Evolutionary conservation across 2,113 vertebrate species (phyloP).

Genomic region (Hippocampus barbouri): DNA sequence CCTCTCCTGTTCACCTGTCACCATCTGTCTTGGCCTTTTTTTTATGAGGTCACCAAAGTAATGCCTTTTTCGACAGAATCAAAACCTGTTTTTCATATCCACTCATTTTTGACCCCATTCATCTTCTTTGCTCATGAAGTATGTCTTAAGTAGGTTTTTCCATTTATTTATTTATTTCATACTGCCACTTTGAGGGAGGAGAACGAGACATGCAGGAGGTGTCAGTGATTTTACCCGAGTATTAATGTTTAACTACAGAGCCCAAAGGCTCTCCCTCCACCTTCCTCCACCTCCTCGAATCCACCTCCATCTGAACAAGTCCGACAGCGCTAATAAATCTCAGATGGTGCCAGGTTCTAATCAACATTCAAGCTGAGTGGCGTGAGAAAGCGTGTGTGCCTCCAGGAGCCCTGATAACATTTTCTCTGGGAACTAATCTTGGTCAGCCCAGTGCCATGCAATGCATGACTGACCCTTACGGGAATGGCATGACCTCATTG

Average conservation of each 20-base stretch:
- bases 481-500: constrained; percentile 47
- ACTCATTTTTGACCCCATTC: constrained; percentile 55
- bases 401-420: constrained; percentile 48
- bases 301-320: constrained; percentile 34
- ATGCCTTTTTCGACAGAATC: constrained; percentile 48
- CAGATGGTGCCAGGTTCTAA: constrained; percentile 47
- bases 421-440: constrained; percentile 34
- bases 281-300: constrained; percentile 8
- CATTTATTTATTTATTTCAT: constrained; percentile 61
- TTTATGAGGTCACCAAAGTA: constrained; percentile 15
- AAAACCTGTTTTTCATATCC: constrained; percentile 58
- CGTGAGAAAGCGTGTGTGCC: constrained; percentile 57
- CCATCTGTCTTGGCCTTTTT: constrained; percentile 6
- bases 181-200: constrained; percentile 41
- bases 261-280: constrained; percentile 24
- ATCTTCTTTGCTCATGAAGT: constrained; percentile 46
- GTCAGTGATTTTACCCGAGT: constrained; percentile 40
- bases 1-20: background rate
- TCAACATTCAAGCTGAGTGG: constrained; percentile 49
- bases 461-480: constrained; percentile 28
- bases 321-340: constrained; percentile 60
- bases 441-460: constrained; percentile 7
- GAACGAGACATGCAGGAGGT: constrained; percentile 18
- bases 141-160: constrained; percentile 56
- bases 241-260: constrained; percentile 65